phyloP scores from a whole-genome alignment of 2,797 vertebrate genomes.

The Gymnoscopelus braueri region DNA sequence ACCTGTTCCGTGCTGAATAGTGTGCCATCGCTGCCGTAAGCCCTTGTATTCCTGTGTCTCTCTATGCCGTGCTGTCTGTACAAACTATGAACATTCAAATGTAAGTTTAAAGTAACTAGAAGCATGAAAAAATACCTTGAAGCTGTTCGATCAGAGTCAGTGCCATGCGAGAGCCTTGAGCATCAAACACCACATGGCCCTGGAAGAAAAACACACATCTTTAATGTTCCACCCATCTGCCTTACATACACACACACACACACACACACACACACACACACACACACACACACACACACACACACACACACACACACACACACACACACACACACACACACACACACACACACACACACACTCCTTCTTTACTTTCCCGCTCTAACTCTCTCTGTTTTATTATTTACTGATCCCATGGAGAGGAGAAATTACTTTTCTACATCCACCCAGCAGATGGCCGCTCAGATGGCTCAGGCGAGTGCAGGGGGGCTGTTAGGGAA shows the following conservation, averaged over 20 bases:
- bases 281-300: not conserved
- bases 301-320: too few relatives aligned
- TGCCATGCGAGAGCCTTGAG: slow-evolving; percentile 95
- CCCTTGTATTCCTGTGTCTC: too few relatives aligned
- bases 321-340: not conserved
- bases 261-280: not conserved
- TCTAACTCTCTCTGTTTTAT: not conserved
- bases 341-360: not conserved
- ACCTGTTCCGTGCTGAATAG: not conserved
- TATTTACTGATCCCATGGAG: too few relatives aligned
- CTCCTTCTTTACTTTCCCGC: not conserved
- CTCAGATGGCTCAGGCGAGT: too few relatives aligned
- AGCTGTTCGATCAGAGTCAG: slow-evolving; percentile 95
- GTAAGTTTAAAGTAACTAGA: too few relatives aligned
- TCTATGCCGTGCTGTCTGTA: too few relatives aligned
- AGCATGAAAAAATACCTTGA: slow-evolving; percentile 79
- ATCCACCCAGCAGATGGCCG: too few relatives aligned
- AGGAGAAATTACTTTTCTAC: too few relatives aligned
- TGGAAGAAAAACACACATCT: slow-evolving; percentile 55
- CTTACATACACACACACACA: not conserved
- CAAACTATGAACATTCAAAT: too few relatives aligned
- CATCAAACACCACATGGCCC: slow-evolving; percentile 95
- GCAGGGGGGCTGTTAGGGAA: too few relatives aligned
- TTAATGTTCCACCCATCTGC: not conserved
- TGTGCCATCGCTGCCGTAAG: too few relatives aligned